A percentile compares a stretch with the other conserved stretches of the same genome.
phyloP scores from a whole-genome alignment of 2,113 vertebrate genomes.

The Prolemur simus region DNA sequence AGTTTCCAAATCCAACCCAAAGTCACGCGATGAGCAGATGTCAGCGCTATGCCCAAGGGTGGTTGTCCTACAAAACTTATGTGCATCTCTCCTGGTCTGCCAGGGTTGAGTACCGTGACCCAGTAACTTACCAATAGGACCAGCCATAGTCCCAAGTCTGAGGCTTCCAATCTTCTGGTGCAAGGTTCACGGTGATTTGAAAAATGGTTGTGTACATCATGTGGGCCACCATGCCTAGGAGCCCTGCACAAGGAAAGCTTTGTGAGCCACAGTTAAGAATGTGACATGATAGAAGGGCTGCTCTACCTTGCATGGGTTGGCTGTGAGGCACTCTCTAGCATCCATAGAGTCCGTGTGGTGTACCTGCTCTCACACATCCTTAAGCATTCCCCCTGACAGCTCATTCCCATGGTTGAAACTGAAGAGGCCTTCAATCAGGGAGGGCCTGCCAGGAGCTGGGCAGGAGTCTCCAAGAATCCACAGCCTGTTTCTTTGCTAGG shows the following conservation, averaged over 20 bases:
- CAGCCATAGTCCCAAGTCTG: conserved; percentile 88
- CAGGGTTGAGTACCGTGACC: accelerated
- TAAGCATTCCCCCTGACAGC: not conserved
- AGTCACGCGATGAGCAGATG: not conserved
- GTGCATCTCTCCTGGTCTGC: too few relatives aligned
- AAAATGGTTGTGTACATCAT: conserved; percentile 90
- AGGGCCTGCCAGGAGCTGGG: too few relatives aligned
- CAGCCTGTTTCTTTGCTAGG: not conserved
- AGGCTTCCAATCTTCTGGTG: conserved; percentile 90
- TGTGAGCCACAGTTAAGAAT: not conserved
- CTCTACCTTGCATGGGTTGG: accelerated
- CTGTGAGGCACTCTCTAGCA: too few relatives aligned
- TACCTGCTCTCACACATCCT: not conserved
- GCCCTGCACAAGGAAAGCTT: conserved; percentile 78
- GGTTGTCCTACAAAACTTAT: not conserved
- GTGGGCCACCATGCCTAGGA: conserved; percentile 88
- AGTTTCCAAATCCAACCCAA: not conserved
- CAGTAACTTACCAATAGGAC: conserved; percentile 87
- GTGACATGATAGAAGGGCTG: not conserved
- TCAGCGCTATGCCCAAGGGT: not conserved
- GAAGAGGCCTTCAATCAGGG: not conserved
- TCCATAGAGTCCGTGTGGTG: not conserved
- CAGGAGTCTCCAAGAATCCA: not conserved
- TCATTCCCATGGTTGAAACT: not conserved
- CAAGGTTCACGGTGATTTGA: conserved; percentile 90